Evolutionary conservation across 2,797 vertebrate genomes (phyloP), one percentile per base, ranked within the genome.

Genomic region (Meriones psammophilus): DNA sequence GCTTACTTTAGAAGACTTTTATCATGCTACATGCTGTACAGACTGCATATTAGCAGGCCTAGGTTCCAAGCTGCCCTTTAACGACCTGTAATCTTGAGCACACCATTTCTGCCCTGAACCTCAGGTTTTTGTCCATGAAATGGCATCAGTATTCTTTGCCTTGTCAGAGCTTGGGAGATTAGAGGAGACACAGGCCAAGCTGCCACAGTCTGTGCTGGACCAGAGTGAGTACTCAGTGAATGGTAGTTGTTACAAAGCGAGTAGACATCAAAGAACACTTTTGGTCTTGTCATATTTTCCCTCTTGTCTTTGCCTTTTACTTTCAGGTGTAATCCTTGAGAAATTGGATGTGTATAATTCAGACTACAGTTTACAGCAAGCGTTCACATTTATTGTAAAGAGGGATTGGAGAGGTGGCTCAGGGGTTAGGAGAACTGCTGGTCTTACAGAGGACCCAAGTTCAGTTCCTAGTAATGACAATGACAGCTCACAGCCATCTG

Each of bases 1-100:
- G 2, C 81, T 66, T 92, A n/a, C 81, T 88, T 92, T 42, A 78
- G 83, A 88, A 77, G 68, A 88, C 24, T 84, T 97, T 97, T 87
- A 46, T 66, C 78, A 33, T 84, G n/a, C 33, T 71, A 66, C 68
- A 20, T 54, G 28, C 8, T 84, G 36, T n/a, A 91, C 92, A 90
- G n/a, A 92, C 30, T 36, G 54, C 50, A 39, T 56, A 0, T 28
- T 56, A 30, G 66, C 4, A 92, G 50, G 73, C 26, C 17, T 80
- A 83, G 5, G 77, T 81, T 56, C 68, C 62, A 66, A 90, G 12
- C 69, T 73, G 58, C 2, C 6, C 33, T 8, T 93, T 83, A 64
- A 42, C 8, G 83, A 7, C 26, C 3, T 3, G 3, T 71, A 39
- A 81, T 66, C 24, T 66, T 87, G 42, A 81, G 33, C 84, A 60